Conservation (phyloP, 2,888 invertebrate species). For the Muschampia staudingeri region DNA sequence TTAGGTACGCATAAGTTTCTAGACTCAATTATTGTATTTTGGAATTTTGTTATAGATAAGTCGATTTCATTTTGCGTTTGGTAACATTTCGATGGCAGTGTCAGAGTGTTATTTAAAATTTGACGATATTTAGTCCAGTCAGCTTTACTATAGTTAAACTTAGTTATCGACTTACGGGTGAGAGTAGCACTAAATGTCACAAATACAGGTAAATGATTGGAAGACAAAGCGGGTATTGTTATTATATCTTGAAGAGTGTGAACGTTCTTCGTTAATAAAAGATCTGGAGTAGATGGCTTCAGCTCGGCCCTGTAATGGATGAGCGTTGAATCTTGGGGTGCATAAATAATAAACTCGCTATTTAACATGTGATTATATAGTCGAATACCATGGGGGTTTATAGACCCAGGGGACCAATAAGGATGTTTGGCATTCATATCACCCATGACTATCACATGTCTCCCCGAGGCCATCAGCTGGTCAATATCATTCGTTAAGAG, state of each 20-base stretch:
- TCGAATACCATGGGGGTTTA: background rate
- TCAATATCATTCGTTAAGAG: background rate
- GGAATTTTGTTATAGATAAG: background rate
- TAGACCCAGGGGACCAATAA: background rate
- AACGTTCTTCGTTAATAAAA: background rate
- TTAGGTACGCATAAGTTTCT: background rate
- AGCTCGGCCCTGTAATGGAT: background rate
- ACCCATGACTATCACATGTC: background rate
- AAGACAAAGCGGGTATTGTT: background rate
- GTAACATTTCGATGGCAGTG: background rate
- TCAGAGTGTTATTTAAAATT: background rate
- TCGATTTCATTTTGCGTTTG: background rate
- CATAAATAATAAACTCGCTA: background rate
- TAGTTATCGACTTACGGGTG: background rate
- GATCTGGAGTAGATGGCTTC: background rate
- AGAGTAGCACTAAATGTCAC: background rate
- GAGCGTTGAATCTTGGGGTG: background rate
- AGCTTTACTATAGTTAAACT: background rate
- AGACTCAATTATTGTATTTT: background rate
- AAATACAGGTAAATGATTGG: slow-evolving; percentile 6
- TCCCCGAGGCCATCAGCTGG: background rate
- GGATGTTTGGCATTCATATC: background rate
- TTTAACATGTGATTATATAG: background rate
- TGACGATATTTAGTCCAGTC: background rate
- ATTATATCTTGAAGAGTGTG: background rate